A percentile compares a stretch with the other conserved stretches of the same genome.
Conservation (phyloP, 2,797 vertebrate species). For the Ptychobarbus kaznakovi region DNA sequence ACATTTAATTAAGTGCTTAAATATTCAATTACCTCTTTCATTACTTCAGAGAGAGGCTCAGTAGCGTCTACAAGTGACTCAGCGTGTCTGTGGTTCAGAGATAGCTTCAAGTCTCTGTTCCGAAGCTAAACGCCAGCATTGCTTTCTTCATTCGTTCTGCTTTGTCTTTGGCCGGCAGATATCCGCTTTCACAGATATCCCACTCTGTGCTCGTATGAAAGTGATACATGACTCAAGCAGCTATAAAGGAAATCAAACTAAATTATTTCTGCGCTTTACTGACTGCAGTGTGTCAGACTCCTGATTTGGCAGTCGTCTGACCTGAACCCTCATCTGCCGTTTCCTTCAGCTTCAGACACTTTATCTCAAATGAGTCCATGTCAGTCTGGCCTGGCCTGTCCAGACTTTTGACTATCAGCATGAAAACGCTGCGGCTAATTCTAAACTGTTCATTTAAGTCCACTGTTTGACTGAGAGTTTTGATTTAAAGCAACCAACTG, state of each 20-base stretch:
- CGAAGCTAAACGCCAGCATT: constrained; percentile 2
- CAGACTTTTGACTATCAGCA: not conserved
- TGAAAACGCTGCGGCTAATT: not conserved
- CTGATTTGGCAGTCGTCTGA: not conserved
- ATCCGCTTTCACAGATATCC: constrained; percentile 37
- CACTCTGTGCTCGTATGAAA: constrained; percentile 25
- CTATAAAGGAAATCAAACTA: constrained; percentile 7
- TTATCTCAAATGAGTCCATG: not conserved
- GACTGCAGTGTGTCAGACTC: constrained; percentile 3
- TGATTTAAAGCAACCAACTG: not conserved
- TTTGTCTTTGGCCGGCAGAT: constrained; percentile 33
- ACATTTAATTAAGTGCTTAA: constrained; percentile 76
- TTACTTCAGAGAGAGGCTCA: constrained; percentile 73
- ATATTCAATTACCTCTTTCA: constrained; percentile 77
- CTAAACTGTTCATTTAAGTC: not conserved
- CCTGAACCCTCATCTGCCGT: not conserved
- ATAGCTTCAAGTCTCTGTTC: constrained; percentile 63
- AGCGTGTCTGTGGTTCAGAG: constrained; percentile 70
- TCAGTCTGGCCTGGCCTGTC: not conserved
- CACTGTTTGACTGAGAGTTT: not conserved
- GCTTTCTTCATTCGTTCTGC: constrained; percentile 38
- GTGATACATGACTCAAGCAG: constrained; percentile 37
- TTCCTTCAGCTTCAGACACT: not conserved
- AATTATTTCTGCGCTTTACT: not conserved
- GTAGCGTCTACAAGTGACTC: constrained; percentile 72